phyloP scores from a whole-genome alignment of 2,113 vertebrate genomes.

The Daphoenositta chrysoptera region DNA sequence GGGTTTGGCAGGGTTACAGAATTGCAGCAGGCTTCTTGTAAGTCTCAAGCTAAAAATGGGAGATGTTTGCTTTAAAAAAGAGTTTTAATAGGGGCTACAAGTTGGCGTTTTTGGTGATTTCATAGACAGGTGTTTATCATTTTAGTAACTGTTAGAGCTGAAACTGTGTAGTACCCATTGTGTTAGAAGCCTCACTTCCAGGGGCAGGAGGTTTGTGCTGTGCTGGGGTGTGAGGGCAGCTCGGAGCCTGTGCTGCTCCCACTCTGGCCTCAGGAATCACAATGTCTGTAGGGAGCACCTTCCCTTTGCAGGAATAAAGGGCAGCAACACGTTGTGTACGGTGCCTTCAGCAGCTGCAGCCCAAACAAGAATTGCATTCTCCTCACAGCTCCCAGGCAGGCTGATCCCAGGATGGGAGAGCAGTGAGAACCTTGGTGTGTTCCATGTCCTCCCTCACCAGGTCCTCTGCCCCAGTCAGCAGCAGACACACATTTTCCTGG shows the following conservation, averaged over 20 bases:
- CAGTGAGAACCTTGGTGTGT: neutral
- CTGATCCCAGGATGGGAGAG: neutral
- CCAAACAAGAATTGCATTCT: neutral
- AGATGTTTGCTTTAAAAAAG: neutral
- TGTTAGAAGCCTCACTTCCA: neutral
- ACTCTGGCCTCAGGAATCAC: neutral
- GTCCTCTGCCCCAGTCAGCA: neutral
- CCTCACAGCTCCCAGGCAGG: neutral
- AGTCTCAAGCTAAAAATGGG: neutral
- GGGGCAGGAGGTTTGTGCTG: neutral
- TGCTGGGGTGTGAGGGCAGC: neutral
- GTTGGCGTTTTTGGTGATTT: neutral
- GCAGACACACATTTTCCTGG: neutral
- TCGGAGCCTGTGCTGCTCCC: neutral
- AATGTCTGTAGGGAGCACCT: neutral
- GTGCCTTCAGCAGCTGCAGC: neutral
- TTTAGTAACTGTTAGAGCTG: neutral
- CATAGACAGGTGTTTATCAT: neutral
- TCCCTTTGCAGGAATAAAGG: neutral
- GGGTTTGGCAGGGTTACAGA: conserved; percentile 14
- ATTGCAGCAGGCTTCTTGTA: neutral
- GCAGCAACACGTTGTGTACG: accelerated
- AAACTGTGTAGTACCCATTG: neutral
- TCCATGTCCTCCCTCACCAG: neutral
- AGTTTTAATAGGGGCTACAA: neutral